These are phyloP conservation scores for Tetheella fluctuosa DNA, from an alignment of 2,888 invertebrate species.

Conservation along the genomic window DNA sequence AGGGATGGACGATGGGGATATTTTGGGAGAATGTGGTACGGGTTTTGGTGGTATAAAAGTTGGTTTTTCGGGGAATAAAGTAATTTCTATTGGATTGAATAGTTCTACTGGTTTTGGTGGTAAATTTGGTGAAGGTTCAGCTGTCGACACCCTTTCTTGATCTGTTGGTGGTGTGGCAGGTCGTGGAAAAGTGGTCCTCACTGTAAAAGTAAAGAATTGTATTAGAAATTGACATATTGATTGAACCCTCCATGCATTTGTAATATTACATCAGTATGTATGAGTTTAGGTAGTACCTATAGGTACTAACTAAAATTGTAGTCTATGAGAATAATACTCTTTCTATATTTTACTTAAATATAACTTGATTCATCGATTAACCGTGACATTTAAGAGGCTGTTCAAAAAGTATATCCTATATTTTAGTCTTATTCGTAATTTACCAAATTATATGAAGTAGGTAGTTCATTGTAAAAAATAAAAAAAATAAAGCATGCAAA, in stretches of 20 bases:
- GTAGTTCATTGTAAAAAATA: no score
- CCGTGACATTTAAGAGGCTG: no score
- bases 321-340: no score
- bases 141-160: conserved; percentile 44
- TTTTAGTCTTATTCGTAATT: no score
- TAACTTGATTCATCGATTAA: conserved; percentile 2
- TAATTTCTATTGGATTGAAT: conserved; percentile 49
- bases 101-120: conserved; percentile 55
- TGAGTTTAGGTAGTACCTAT: no score
- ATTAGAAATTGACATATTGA: not conserved
- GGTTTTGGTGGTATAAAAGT: not conserved
- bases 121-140: conserved; percentile 40
- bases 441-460: not conserved
- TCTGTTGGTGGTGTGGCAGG: conserved; percentile 38
- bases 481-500: conserved; percentile 1
- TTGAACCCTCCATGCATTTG: not conserved
- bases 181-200: conserved; percentile 22
- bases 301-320: no score
- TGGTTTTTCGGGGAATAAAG: conserved; percentile 56
- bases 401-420: no score
- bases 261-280: not conserved
- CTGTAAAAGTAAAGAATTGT: conserved; percentile 31
- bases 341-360: not conserved
- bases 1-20: conserved; percentile 79
- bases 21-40: conserved; percentile 66